These are phyloP conservation scores for Porites australiensis DNA, from an alignment of 64 coral and sea anemone genomes.

Conservation along the genomic window DNA sequence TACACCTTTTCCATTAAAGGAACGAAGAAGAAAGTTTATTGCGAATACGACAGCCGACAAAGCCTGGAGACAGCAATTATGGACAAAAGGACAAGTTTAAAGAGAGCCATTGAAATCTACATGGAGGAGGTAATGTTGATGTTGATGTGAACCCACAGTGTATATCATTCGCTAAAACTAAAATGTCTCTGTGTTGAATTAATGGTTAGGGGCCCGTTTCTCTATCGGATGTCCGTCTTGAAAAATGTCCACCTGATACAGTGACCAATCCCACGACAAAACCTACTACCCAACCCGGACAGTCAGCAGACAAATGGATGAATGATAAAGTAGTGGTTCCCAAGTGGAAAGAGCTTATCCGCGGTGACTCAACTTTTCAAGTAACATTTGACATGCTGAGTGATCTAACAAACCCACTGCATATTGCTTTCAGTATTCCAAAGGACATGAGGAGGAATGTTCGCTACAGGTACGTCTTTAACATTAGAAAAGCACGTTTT, in stretches of 20 bases:
- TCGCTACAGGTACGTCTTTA: background rate
- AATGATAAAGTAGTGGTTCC: background rate
- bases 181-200: too few relatives aligned
- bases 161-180: too few relatives aligned
- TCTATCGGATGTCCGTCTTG: constrained; percentile 10
- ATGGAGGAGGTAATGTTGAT: constrained; percentile 57
- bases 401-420: constrained; percentile 19
- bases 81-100: constrained; percentile 44
- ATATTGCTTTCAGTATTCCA: constrained; percentile 13
- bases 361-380: constrained; percentile 11
- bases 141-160: too few relatives aligned
- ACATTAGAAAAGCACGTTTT: too few relatives aligned
- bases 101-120: constrained; percentile 58
- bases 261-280: background rate
- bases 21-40: constrained; percentile 8
- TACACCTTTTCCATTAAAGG: background rate
- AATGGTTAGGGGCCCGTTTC: constrained; percentile 7
- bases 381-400: constrained; percentile 18
- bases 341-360: constrained; percentile 15
- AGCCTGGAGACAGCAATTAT: constrained; percentile 29
- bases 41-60: constrained; percentile 1
- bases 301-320: background rate
- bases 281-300: background rate
- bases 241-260: constrained; percentile 1
- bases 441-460: constrained; percentile 9